Evolutionary conservation across 1,140 invertebrate genomes (phyloP).

Genomic region (Cyphomyrmex costatus): DNA sequence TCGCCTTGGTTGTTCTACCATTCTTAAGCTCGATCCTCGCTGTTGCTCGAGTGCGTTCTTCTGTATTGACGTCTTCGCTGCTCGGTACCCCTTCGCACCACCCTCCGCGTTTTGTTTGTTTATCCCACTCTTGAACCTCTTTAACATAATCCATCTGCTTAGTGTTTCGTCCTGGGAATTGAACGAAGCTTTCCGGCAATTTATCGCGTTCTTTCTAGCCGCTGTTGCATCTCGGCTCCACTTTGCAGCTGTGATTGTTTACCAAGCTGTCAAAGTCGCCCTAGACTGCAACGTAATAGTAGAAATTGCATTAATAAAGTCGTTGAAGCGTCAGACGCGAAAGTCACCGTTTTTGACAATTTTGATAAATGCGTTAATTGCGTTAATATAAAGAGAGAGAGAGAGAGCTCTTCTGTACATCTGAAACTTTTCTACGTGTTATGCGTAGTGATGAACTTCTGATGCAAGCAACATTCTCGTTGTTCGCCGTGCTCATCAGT

Average conservation of each 20-base stretch:
- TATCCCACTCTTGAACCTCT: constrained; percentile 75
- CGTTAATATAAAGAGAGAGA: background rate
- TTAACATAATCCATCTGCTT: constrained; percentile 76
- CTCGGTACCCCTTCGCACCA: constrained; percentile 50
- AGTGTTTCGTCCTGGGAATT: constrained; percentile 73
- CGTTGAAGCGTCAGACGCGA: background rate
- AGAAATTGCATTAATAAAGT: constrained; percentile 19
- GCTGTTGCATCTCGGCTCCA: constrained; percentile 1
- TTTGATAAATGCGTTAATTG: background rate
- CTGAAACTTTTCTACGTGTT: background rate
- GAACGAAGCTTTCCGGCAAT: constrained; percentile 71
- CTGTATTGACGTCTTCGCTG: constrained; percentile 77
- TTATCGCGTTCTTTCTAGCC: constrained; percentile 54
- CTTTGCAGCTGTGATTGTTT: constrained; percentile 22
- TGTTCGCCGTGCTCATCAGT: background rate
- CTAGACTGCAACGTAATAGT: constrained; percentile 5
- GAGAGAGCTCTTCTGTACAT: too few species aligned
- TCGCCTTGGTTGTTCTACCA: constrained; percentile 62
- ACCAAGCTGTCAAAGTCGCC: constrained; percentile 27
- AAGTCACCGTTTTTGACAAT: background rate
- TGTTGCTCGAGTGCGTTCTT: constrained; percentile 75
- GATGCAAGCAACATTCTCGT: constrained; percentile 3
- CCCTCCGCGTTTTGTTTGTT: constrained; percentile 76
- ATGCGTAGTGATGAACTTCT: background rate
- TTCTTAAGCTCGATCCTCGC: constrained; percentile 78